Conservation (phyloP, 2,113 vertebrate species). For the Myrmecobius fasciatus region DNA sequence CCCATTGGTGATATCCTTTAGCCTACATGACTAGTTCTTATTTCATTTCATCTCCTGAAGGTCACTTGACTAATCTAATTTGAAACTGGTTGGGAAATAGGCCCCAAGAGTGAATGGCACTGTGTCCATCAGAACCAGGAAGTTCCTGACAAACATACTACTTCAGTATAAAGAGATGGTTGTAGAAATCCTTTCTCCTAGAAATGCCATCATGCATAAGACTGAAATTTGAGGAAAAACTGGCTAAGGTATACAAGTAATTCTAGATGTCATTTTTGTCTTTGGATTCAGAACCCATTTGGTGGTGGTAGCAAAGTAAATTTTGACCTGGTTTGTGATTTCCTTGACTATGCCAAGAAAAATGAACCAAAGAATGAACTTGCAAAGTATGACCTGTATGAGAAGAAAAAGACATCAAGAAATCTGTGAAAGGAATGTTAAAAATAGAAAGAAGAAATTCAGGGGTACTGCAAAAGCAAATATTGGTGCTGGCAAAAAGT, state of each 20-base stretch:
- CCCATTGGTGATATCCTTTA: not conserved
- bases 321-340: not conserved
- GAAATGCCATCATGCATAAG: not conserved
- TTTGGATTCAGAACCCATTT: not conserved
- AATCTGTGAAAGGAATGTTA: not conserved
- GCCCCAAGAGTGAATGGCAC: not conserved
- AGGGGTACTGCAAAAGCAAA: not conserved
- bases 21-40: not conserved
- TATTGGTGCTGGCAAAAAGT: not conserved
- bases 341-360: not conserved
- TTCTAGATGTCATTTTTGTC: not conserved
- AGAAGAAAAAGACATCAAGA: not conserved
- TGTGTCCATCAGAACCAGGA: not conserved
- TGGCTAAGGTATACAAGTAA: not conserved
- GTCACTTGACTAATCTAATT: not conserved
- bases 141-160: not conserved
- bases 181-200: not conserved
- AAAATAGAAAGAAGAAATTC: not conserved
- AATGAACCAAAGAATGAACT: not conserved
- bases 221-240: not conserved
- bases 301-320: not conserved
- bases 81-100: not conserved
- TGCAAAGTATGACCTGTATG: not conserved
- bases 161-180: not conserved
- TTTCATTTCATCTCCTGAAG: not conserved